Percentiles rank a stretch among this genome's conserved stretches.
These are phyloP conservation scores for Megalops atlanticus DNA, from an alignment of 2,113 vertebrate genomes.

Conservation along the genomic window DNA sequence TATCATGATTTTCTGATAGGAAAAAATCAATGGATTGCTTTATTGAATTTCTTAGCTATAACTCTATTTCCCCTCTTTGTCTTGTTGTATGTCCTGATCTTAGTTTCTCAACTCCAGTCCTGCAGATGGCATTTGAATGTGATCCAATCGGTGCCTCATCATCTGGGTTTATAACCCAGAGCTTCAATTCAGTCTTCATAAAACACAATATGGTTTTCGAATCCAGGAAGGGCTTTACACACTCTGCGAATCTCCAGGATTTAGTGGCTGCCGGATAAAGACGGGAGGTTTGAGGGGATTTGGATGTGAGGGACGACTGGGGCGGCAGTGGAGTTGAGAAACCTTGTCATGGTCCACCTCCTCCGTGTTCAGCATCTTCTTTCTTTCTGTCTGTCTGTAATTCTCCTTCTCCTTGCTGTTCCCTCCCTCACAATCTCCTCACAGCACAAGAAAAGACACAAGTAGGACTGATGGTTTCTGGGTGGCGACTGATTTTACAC, in stretches of 20 bases:
- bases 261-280: not conserved
- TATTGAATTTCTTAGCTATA: not conserved
- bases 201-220: not conserved
- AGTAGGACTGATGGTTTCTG: not conserved
- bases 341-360: not conserved
- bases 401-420: not conserved
- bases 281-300: not conserved
- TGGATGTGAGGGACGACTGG: not conserved
- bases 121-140: not conserved
- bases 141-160: not conserved
- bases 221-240: not conserved
- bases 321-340: not conserved
- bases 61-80: not conserved
- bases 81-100: not conserved
- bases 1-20: not conserved
- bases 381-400: not conserved
- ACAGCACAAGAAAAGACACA: not conserved
- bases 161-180: not conserved
- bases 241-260: not conserved
- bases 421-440: not conserved
- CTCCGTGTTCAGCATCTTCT: not conserved
- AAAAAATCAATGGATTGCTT: slow-evolving; percentile 20
- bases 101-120: slow-evolving; percentile 28
- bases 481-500: too few species aligned
- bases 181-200: not conserved